These are phyloP conservation scores for Scolopax mira DNA, from an alignment of 2,113 vertebrate species.

Conservation along the genomic window DNA sequence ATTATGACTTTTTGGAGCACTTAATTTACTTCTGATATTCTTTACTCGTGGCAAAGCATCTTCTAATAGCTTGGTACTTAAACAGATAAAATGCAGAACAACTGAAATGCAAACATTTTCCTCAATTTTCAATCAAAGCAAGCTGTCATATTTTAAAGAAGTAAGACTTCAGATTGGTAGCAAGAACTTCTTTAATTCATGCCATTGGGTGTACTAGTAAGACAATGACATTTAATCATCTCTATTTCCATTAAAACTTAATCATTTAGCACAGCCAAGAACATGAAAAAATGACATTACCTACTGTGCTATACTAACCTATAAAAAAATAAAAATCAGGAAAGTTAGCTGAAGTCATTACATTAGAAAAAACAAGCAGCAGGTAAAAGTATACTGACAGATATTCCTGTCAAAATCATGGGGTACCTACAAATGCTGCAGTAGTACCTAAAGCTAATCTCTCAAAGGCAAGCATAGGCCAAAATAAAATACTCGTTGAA, in stretches of 20 bases:
- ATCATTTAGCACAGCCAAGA: not conserved
- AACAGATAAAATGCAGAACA: not conserved
- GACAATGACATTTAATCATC: not conserved
- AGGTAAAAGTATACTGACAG: not conserved
- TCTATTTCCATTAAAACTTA: not conserved
- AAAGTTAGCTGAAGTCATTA: not conserved
- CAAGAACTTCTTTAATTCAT: not conserved
- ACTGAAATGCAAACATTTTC: not conserved
- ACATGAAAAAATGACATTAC: not conserved
- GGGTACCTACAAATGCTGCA: accelerated
- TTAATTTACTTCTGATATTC: not conserved
- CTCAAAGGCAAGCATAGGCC: not conserved
- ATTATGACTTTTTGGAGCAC: not conserved
- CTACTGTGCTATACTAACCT: not conserved
- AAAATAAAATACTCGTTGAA: not conserved
- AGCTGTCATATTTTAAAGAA: not conserved
- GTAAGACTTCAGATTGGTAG: not conserved
- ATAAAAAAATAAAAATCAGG: not conserved
- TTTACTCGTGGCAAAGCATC: not conserved
- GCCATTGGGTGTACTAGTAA: not conserved
- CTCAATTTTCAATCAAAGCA: not conserved
- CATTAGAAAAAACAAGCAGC: not conserved
- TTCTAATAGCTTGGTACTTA: not conserved
- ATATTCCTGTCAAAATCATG: not conserved
- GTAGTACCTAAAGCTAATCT: not conserved